These are phyloP conservation scores for Spatulosminthurus flaviceps DNA, from an alignment of 2,888 invertebrate species.

Conservation along the genomic window DNA sequence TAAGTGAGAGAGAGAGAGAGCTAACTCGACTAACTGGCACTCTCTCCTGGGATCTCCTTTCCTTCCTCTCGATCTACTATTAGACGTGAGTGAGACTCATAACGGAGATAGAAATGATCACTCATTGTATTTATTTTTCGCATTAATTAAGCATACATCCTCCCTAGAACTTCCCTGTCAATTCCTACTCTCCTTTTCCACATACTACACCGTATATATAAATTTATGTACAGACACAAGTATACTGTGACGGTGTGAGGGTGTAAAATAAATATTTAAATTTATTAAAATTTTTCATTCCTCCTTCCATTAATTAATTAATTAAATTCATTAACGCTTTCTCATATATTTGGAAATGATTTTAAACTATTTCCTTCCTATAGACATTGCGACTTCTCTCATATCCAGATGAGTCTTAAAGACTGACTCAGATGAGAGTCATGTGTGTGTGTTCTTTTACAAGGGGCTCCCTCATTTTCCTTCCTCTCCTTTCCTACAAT, in stretches of 20 bases:
- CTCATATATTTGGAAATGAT: constrained; percentile 3
- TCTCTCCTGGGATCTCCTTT: constrained; percentile 23
- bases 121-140: constrained; percentile 24
- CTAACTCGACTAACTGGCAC: neutral
- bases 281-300: constrained; percentile 9
- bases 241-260: no score
- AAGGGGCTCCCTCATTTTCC: no score
- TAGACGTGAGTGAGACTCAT: neutral
- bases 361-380: neutral
- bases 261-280: constrained; percentile 8
- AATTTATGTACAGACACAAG: no score
- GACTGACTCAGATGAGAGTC: constrained; percentile 1
- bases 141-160: constrained; percentile 28
- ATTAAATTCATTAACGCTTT: constrained; percentile 18
- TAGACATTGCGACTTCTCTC: neutral
- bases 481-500: neutral
- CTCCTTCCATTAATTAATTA: constrained; percentile 11
- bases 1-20: no score
- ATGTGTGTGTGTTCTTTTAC: neutral
- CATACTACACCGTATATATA: no score
- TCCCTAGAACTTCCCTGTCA: neutral
- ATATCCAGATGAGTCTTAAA: neutral
- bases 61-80: neutral
- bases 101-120: constrained; percentile 28
- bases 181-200: neutral